Percentiles rank a stretch among this genome's conserved stretches.
Conservation (phyloP, 2,113 vertebrate species). For the Sander lucioperca region DNA sequence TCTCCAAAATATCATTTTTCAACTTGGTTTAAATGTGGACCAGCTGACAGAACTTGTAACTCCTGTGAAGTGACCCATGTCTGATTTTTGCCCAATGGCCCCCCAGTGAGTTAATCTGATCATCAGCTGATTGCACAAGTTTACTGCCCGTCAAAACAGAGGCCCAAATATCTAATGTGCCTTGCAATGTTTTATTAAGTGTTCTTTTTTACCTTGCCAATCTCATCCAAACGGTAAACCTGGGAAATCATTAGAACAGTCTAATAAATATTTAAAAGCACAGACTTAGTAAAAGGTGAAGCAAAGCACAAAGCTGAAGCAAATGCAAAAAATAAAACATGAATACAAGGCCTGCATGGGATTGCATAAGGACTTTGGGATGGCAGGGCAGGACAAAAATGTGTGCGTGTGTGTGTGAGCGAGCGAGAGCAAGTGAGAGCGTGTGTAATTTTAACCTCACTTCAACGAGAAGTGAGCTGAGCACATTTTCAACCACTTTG, state of each 20-base stretch:
- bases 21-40: background rate
- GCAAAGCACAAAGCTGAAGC: background rate
- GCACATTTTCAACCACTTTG: constrained; percentile 54
- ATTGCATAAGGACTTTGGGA: background rate
- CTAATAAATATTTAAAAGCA: background rate
- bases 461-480: constrained; percentile 52
- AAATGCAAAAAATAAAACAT: background rate
- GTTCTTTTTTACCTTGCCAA: background rate
- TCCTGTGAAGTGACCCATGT: background rate
- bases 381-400: background rate
- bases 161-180: background rate
- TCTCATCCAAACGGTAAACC: constrained; percentile 9
- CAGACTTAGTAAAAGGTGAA: background rate
- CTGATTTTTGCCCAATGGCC: background rate
- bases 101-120: background rate
- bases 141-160: background rate
- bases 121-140: background rate
- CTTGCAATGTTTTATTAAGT: background rate
- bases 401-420: background rate
- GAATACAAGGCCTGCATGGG: background rate
- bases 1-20: background rate
- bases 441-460: constrained; percentile 13
- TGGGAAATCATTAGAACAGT: background rate
- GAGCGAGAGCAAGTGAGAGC: too few species aligned
- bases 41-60: background rate